Percentiles rank a stretch among this genome's conserved stretches.
phyloP scores from a whole-genome alignment of 2,888 invertebrate species.

The Patella pellucida region DNA sequence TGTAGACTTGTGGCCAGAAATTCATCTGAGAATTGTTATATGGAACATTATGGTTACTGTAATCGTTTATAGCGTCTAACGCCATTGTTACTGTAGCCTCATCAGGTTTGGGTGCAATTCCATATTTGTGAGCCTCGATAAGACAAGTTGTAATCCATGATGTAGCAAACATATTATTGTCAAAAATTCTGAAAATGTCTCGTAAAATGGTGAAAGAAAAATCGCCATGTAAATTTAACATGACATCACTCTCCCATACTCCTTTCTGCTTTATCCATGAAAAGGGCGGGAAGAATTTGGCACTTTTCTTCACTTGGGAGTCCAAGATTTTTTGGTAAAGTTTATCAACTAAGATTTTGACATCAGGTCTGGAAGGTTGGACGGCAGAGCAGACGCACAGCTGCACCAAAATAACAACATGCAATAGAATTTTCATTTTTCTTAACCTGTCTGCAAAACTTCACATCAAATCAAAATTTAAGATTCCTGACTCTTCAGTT shows the following conservation, averaged over 20 bases:
- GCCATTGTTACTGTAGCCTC: slow-evolving; percentile 27
- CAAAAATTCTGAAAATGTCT: slow-evolving; percentile 50
- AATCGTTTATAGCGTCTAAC: slow-evolving; percentile 16
- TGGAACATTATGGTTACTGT: slow-evolving; percentile 41
- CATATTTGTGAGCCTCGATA: slow-evolving; percentile 53
- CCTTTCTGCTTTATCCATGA: slow-evolving; percentile 54
- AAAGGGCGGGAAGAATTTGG: slow-evolving; percentile 40
- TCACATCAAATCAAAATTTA: no score
- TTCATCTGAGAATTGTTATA: slow-evolving; percentile 47
- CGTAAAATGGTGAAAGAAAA: slow-evolving; percentile 46
- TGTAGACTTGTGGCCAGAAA: slow-evolving; percentile 53
- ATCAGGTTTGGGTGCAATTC: slow-evolving; percentile 26
- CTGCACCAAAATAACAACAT: no score
- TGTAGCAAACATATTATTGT: slow-evolving; percentile 65
- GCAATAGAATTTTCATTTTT: no score
- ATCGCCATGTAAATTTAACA: slow-evolving; percentile 55
- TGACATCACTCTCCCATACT: slow-evolving; percentile 57
- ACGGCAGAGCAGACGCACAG: no score
- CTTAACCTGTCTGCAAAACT: no score
- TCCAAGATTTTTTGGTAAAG: no score
- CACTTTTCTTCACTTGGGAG: slow-evolving; percentile 42
- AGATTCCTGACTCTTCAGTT: no score
- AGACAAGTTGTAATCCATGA: slow-evolving; percentile 59
- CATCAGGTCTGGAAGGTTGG: no score
- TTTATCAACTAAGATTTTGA: no score